Evolutionary conservation across 2,113 vertebrate genomes (phyloP).

Genomic region (Orientallactaga bullata): DNA sequence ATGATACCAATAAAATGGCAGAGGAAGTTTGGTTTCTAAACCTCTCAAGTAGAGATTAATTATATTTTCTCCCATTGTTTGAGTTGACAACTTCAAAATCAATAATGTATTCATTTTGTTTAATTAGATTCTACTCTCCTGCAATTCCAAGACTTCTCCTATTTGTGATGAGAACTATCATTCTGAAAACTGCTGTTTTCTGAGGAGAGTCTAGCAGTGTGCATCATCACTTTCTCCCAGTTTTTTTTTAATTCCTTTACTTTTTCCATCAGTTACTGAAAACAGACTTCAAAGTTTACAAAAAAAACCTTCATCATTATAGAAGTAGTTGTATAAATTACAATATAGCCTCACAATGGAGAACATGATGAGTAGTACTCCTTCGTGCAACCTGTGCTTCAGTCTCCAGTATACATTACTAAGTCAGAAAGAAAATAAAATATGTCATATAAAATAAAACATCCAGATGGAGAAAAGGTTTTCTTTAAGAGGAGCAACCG

Average conservation of each 20-base stretch:
- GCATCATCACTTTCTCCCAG: not conserved
- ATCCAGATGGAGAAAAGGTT: not conserved
- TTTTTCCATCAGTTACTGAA: not conserved
- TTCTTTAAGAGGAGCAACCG: not conserved
- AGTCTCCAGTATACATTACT: not conserved
- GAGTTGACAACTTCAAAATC: not conserved
- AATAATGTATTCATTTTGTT: conserved; percentile 10
- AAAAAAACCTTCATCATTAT: not conserved
- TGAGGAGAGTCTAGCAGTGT: too few species aligned
- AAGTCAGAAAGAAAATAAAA: not conserved
- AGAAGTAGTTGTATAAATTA: not conserved
- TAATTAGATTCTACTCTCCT: not conserved
- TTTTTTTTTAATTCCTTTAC: not conserved
- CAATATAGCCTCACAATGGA: not conserved
- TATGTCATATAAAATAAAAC: not conserved
- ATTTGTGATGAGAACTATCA: not conserved
- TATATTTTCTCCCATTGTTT: conserved; percentile 15
- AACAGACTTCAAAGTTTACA: not conserved
- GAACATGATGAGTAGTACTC: not conserved
- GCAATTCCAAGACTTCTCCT: not conserved
- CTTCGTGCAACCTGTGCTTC: not conserved
- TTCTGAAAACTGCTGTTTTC: not conserved
- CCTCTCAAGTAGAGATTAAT: not conserved
- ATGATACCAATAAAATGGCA: conserved; percentile 6
- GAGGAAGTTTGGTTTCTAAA: not conserved